phyloP scores from a whole-genome alignment of 2,888 invertebrate genomes.

The Leucozona laternaria region DNA sequence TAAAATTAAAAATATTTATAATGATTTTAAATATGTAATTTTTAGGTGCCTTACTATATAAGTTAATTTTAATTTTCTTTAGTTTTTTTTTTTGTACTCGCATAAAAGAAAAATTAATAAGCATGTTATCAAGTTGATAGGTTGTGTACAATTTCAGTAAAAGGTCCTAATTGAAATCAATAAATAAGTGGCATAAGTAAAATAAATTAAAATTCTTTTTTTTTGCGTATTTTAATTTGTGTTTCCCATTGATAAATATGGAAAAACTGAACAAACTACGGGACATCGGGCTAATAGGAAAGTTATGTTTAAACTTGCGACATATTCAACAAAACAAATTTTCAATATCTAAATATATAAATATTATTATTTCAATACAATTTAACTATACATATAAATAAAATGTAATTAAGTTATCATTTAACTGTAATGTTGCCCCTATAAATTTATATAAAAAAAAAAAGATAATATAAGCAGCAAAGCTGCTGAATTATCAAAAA shows the following conservation, averaged over 20 bases:
- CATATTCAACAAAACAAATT: not conserved
- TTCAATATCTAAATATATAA: not conserved
- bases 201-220: not conserved
- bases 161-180: conserved; percentile 7
- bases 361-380: not conserved
- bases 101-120: not conserved
- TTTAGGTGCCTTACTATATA: not conserved
- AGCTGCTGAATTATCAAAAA: conserved; percentile 12
- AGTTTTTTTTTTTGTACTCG: not conserved
- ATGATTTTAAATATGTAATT: not conserved
- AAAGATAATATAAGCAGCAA: conserved; percentile 4
- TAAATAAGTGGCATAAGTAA: not conserved
- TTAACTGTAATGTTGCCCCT: conserved; percentile 2
- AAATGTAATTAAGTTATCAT: not conserved
- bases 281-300: not conserved
- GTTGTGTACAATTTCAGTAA: conserved; percentile 3
- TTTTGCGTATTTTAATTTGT: not conserved
- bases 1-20: not conserved
- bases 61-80: not conserved
- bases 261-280: not conserved
- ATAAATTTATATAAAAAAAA: not conserved
- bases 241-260: not conserved
- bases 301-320: not conserved
- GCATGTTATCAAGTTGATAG: not conserved
- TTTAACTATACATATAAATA: not conserved